Evolutionary conservation across 2,797 vertebrate genomes (phyloP), one percentile per base, ranked within the genome.

Genomic region (Steatocranus sp.): DNA sequence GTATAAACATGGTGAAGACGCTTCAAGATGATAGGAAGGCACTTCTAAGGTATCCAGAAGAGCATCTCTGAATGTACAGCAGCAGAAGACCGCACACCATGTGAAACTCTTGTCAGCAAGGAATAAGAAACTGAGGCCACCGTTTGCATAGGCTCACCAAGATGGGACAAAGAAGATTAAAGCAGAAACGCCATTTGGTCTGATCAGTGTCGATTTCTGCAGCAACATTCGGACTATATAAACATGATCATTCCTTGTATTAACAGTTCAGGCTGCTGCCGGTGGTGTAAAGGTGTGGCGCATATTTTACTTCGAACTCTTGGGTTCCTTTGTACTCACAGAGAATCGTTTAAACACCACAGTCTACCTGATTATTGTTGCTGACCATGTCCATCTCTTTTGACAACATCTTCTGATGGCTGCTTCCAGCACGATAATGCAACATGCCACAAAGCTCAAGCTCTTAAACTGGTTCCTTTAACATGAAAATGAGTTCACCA

Each of bases 181-280:
- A 32, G 0, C 3, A 5, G 18, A 63, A 36, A 63, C 0, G 7
- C 32, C 0, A 0, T 20, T 20, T 63, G 18, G 18, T 63, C 18
- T 36, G 58, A 36, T 12, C 18, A 2, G 32, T 36, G 32, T 20
- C 1, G 6, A 63, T 5, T 63, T 63, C 58, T 63, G 58, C 32
- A 36, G 58, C 18, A 20, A 63, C 18, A 63, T 14, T 58, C 2
- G 1, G 54, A 32, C 30, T 58, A 32, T 18, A 32, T 32, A 58
- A 38, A 38, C 1, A 14, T 66, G 1, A 63, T 63, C 17, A 18
- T 32, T 18, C 27, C 0, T 32, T 32, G 56, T 11, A n/a, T n/a
- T 34, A 61, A 61, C 56, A 61, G 56, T 61, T 8, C 58, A 63
- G 34, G 58, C 58, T 14, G 3, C 34, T 63, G 18, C 32, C 1